These are phyloP conservation scores for Pteropus alecto DNA, from an alignment of 2,113 vertebrate species.

Conservation along the genomic window DNA sequence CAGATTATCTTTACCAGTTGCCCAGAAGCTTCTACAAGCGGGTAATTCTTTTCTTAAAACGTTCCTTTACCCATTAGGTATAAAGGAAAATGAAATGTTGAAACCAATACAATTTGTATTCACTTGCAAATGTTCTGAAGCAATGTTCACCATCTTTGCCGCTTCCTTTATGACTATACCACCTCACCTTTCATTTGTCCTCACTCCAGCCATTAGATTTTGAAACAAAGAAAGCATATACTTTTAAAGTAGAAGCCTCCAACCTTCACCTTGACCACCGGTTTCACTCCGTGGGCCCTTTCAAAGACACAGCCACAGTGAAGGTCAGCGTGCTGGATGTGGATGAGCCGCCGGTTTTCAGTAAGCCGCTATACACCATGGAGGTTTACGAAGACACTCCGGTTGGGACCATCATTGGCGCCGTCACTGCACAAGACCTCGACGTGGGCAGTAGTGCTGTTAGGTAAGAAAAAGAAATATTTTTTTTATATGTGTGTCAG, in stretches of 20 bases:
- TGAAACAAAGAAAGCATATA: constrained; percentile 96
- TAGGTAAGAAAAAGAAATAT: constrained; percentile 84
- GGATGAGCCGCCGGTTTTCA: constrained; percentile 97
- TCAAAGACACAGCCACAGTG: constrained; percentile 97
- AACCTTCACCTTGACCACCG: constrained; percentile 94
- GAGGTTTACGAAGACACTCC: constrained; percentile 97
- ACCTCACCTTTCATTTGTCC: constrained; percentile 24
- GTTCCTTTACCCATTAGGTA: neutral
- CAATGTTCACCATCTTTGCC: fast-evolving
- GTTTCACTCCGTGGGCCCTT: constrained; percentile 94
- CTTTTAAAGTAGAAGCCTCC: constrained; percentile 97
- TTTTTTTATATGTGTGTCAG: neutral
- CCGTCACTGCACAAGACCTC: constrained; percentile 96
- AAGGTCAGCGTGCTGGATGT: constrained; percentile 97
- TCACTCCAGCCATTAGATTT: constrained; percentile 92
- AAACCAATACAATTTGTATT: neutral
- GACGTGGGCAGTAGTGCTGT: constrained; percentile 93
- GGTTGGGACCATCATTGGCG: constrained; percentile 94
- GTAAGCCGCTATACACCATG: constrained; percentile 93
- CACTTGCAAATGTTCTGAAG: neutral
- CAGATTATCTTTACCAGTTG: neutral
- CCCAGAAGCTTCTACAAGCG: too few relatives aligned
- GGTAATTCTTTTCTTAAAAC: neutral
- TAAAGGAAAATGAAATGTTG: neutral
- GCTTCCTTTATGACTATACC: fast-evolving